Evolutionary conservation across 2,797 vertebrate species (phyloP).

Genomic region (Rhabdophis nuchalis): DNA sequence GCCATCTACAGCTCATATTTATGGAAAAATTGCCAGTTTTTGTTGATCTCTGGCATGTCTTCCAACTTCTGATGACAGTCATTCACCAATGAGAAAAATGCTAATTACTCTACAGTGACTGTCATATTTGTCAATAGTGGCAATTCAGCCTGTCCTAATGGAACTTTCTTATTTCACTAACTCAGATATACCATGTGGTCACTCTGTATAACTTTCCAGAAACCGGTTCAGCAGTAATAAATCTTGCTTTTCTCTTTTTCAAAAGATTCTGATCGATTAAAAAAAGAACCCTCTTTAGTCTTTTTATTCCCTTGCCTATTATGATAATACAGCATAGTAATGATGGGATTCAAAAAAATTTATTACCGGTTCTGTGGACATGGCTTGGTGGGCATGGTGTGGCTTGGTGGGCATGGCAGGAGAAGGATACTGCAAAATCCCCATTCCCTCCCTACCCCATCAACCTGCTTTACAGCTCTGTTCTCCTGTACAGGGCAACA

Average conservation of each 20-base stretch:
- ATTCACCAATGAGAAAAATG: slow-evolving; percentile 4
- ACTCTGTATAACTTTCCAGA: neutral
- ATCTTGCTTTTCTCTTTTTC: slow-evolving; percentile 13
- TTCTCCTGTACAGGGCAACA: too few species aligned
- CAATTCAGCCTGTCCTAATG: slow-evolving; percentile 16
- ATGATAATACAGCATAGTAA: neutral
- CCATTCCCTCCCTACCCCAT: too few species aligned
- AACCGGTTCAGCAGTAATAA: neutral
- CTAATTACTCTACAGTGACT: neutral
- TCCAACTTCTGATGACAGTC: neutral
- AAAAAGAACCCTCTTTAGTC: neutral
- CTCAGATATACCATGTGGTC: neutral
- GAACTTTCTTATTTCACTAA: slow-evolving; percentile 8
- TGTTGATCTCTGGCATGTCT: neutral
- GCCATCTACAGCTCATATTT: neutral
- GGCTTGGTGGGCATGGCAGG: too few species aligned
- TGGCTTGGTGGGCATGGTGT: too few species aligned
- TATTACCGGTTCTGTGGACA: too few species aligned
- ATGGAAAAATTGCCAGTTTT: neutral
- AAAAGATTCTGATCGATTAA: neutral
- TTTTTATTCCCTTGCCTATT: neutral
- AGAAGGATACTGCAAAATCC: too few species aligned
- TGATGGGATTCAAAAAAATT: too few species aligned
- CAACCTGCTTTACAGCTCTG: too few species aligned
- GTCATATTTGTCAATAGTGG: slow-evolving; percentile 14